phyloP scores from a whole-genome alignment of 1,140 invertebrate genomes.

The Saccostrea cuccullata region DNA sequence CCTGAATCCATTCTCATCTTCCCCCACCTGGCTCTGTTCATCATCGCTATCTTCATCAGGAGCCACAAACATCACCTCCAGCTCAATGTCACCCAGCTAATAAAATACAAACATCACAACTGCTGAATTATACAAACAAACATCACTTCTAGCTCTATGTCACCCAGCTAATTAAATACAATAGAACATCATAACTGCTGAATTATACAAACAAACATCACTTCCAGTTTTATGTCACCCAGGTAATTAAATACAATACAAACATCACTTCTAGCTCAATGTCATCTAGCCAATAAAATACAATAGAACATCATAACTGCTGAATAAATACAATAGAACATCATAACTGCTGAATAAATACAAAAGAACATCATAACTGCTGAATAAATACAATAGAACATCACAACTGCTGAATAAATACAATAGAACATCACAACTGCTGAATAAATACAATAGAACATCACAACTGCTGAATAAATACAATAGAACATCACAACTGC shows the following conservation, averaged over 20 bases:
- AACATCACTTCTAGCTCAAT: constrained; percentile 85
- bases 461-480: too few relatives aligned
- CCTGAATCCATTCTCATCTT: constrained; percentile 78
- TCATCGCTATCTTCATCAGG: constrained; percentile 85
- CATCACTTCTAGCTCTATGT: constrained; percentile 86
- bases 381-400: too few relatives aligned
- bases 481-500: too few relatives aligned
- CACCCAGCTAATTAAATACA: constrained; percentile 81
- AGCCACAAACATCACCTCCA: constrained; percentile 86
- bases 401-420: too few relatives aligned
- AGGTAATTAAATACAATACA: constrained; percentile 79
- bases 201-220: constrained; percentile 83
- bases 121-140: constrained; percentile 77
- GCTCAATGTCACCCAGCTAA: constrained; percentile 84
- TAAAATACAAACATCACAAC: constrained; percentile 59
- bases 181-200: constrained; percentile 82
- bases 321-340: too few relatives aligned
- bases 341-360: too few relatives aligned
- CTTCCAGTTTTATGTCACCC: constrained; percentile 85
- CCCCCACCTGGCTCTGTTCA: constrained; percentile 76
- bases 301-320: too few relatives aligned
- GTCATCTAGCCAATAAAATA: constrained; percentile 83
- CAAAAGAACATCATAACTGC: too few relatives aligned
- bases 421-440: too few relatives aligned
- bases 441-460: too few relatives aligned